phyloP scores from a whole-genome alignment of 2,797 vertebrate species.

The Enteromius viviparus region DNA sequence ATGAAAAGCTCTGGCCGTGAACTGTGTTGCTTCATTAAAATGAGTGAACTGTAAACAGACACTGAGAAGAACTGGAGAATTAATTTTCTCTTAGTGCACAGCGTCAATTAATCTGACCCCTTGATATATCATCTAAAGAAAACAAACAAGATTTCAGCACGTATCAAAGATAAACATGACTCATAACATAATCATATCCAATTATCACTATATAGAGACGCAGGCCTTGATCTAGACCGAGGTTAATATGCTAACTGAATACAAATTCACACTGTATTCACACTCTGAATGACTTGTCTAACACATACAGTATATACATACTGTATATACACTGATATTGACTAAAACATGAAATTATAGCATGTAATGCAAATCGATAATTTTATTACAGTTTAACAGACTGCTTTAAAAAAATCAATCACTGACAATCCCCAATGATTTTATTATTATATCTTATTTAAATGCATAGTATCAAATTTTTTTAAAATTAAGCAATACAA shows the following conservation, averaged over 20 bases:
- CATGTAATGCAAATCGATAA: not conserved
- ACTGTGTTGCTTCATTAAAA: conserved; percentile 54
- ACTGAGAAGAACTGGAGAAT: conserved; percentile 35
- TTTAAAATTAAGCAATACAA: not conserved
- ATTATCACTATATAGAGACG: conserved; percentile 27
- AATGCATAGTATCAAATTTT: not conserved
- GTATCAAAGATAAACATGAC: conserved; percentile 26
- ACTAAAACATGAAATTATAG: not conserved
- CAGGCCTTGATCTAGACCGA: conserved; percentile 24
- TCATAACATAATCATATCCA: conserved; percentile 30
- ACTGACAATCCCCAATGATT: not conserved
- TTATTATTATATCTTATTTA: not conserved
- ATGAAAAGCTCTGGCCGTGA: conserved; percentile 12
- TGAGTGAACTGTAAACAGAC: conserved; percentile 52
- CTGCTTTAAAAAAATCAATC: not conserved
- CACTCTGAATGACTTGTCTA: not conserved
- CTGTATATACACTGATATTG: not conserved
- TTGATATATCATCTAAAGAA: conserved; percentile 29
- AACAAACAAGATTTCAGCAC: conserved; percentile 22
- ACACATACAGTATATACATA: not conserved
- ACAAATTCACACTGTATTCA: conserved; percentile 8
- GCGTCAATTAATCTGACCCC: conserved; percentile 36
- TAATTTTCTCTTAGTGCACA: conserved; percentile 22
- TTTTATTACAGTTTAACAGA: not conserved
- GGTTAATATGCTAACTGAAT: not conserved